Evolutionary conservation across 1,140 invertebrate species (phyloP), one percentile per base, ranked within the genome.

Genomic region (Saccostrea cuccullata): DNA sequence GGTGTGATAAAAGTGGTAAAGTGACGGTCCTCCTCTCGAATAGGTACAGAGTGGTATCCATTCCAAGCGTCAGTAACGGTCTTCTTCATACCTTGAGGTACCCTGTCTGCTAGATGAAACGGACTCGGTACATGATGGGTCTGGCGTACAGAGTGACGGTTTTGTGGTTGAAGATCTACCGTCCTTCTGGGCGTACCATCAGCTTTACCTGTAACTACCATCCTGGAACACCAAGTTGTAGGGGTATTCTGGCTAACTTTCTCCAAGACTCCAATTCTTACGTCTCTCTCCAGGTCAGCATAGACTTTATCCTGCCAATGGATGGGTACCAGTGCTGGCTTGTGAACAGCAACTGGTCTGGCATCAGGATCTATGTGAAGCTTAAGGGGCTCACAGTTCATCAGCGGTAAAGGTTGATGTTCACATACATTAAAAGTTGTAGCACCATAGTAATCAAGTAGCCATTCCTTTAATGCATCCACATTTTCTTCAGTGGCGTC

Each of bases 1-100:
- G 91, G 91, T 2, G 87, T 91, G 55, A 88, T 91, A 58, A 90
- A 90, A 0, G 89, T 91, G 0, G 89, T 90, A 36, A 90, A 70
- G 23, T 90, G 87, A 9, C 86, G 73, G 70, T 92, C 91, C 11
- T 89, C 70, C 26, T 88, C 86, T 15, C 86, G 56, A 0, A 92
- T 40, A 9, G 91, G 85, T 8, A 92, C 83, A 15, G 85, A 88
- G 0, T 36, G 30, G 87, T 89, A 87, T 36, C 88, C 86, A 84
- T 90, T 90, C 91, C 89, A 91, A 23, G 87, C 89, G 83, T 91
- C 89, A 2, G 85, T 88, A 4, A 88, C 89, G 15, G 87, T 90
- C 55, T 90, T 90, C 20, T 86, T 86, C 55, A 70, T 82, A 13
- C 84, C 73, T 40, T 87, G 86, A 82, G 55, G 89, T 11, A 86